A percentile compares a stretch with the other conserved stretches of the same genome.
Conservation (phyloP, 2,113 vertebrate species). For the Rhinogobius similis region DNA sequence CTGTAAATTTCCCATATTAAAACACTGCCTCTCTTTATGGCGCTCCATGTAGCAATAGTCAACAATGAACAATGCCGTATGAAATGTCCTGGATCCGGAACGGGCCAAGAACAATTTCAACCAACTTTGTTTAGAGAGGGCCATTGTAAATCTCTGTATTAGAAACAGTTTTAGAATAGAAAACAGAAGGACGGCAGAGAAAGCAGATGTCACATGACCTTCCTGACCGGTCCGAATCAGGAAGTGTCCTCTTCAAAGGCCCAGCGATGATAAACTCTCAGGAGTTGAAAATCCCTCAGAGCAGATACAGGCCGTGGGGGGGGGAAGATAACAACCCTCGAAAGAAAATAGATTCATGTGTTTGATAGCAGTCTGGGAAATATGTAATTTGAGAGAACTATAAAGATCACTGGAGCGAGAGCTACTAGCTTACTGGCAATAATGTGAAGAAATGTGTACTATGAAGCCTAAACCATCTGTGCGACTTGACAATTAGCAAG, state of each 20-base stretch:
- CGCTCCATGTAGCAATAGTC: conserved; percentile 2
- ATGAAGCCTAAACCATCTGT: too few relatives aligned
- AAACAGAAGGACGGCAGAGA: conserved; percentile 20
- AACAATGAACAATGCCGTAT: conserved; percentile 10
- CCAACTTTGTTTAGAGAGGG: background rate
- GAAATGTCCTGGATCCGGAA: background rate
- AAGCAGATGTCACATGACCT: conserved; percentile 30
- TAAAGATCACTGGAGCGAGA: background rate
- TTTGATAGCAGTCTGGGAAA: conserved; percentile 53
- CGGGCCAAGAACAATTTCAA: background rate
- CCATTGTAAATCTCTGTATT: conserved; percentile 13
- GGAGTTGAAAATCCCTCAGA: conserved; percentile 31
- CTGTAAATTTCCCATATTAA: background rate
- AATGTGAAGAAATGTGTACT: too few relatives aligned
- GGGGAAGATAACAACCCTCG: conserved; percentile 36
- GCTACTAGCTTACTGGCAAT: background rate
- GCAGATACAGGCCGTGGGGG: conserved; percentile 26
- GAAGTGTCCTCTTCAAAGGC: conserved; percentile 61
- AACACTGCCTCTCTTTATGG: background rate
- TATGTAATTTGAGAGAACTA: conserved; percentile 22
- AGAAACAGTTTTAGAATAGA: conserved; percentile 20
- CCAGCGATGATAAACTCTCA: conserved; percentile 61
- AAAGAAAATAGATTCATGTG: conserved; percentile 35
- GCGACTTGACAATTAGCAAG: too few relatives aligned
- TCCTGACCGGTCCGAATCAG: conserved; percentile 48